Evolutionary conservation across 2,888 invertebrate species (phyloP), one percentile per base, ranked within the genome.

Genomic region (Chalcis sispes): DNA sequence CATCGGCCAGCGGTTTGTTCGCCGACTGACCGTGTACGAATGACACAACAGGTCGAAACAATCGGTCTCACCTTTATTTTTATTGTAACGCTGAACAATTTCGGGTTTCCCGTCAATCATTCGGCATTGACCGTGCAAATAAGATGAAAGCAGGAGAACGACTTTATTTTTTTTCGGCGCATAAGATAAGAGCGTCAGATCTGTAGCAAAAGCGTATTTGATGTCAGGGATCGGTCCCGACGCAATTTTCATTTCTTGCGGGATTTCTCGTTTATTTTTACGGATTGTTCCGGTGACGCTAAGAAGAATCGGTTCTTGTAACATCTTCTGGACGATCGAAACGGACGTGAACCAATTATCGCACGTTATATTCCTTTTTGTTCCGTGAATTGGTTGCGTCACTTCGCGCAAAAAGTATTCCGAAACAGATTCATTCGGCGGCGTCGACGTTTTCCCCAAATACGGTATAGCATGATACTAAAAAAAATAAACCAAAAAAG

Each of bases 41-140:
- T 80, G 78, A 52, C 80, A 52, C 80, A 82, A 58, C 70, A 77
- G 71, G 66, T 84, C 81, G 52, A 82, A 81, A 15, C 74, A 20
- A 20, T 50, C 50, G 4, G 50, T 50, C 20, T 20, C 50, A 2
- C 27, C 25, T 54, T 54, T 54, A 72, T 27, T 83, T 46, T 36
- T 52, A 42, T 70, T 70, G 23, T 70, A 70, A 32, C 61, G 61
- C 5, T 3, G 23, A 20, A 50, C 27, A 15, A 70, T 70, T 13
- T 23, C 50, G 8, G 25, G 67, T 7, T 23, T 67, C 23, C 1
- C 54, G 20, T 54, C 23, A n/a, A 20, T 36, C 7, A 67, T 13
- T 36, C 10, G n/a, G n/a, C 8, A 20, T n/a, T 50, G 4, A 3
- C 20, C 20, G 20, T 5, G 3, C n/a, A 8, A 8, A n/a, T 46